Evolutionary conservation across 2,113 vertebrate genomes (phyloP).

Genomic region (Megaceryle torquata): DNA sequence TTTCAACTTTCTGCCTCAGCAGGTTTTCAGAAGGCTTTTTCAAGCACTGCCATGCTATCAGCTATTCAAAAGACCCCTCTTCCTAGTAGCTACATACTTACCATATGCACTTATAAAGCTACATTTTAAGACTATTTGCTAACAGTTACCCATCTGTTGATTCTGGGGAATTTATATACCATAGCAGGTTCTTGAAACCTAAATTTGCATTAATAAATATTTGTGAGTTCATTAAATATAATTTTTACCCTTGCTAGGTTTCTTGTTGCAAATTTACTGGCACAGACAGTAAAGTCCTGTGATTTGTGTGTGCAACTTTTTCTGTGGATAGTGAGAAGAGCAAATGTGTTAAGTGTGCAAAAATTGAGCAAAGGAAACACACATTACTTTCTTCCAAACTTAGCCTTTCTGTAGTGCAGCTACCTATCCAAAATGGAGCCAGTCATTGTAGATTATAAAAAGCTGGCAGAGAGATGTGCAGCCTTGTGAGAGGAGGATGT

Average conservation of each 20-base stretch:
- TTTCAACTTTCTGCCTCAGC: neutral
- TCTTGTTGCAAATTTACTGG: neutral
- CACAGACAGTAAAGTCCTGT: neutral
- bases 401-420: neutral
- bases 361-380: neutral
- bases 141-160: neutral
- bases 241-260: neutral
- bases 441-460: neutral
- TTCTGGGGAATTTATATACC: neutral
- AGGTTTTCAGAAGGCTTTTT: neutral
- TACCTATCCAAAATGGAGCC: neutral
- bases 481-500: neutral
- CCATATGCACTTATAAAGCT: neutral
- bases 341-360: neutral
- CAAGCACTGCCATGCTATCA: neutral
- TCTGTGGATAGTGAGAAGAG: neutral
- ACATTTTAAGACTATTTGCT: neutral
- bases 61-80: neutral
- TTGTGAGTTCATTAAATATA: neutral
- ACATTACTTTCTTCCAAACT: neutral
- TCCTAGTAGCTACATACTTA: neutral
- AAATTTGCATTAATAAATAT: neutral
- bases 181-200: neutral
- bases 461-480: neutral
- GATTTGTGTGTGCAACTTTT: neutral